Conservation (phyloP, 2,888 invertebrate genomes). For the Drosophila greeni region DNA sequence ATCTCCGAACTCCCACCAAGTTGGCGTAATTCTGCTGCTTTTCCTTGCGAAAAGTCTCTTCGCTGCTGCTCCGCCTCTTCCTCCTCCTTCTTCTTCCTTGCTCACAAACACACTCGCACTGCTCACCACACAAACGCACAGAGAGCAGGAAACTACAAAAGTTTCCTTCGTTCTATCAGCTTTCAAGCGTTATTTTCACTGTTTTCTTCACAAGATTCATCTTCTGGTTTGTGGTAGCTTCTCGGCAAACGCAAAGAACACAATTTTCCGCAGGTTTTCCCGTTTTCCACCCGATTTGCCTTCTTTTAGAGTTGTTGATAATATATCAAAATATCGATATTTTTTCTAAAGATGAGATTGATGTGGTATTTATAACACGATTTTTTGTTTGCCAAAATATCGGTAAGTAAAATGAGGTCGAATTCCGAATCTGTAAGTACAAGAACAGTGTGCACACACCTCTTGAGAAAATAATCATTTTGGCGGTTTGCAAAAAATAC, state of each 20-base stretch:
- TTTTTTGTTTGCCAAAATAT: too few relatives aligned
- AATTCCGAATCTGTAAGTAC: too few relatives aligned
- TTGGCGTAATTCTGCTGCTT: conserved; percentile 58
- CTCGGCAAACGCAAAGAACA: conserved; percentile 39
- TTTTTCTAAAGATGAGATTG: too few relatives aligned
- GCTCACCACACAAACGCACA: conserved; percentile 11
- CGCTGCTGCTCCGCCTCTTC: conserved; percentile 23
- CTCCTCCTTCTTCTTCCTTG: conserved; percentile 28
- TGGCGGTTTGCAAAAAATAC: too few relatives aligned
- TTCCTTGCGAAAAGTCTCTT: conserved; percentile 33
- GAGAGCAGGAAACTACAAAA: conserved; percentile 9
- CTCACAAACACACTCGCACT: conserved; percentile 16
- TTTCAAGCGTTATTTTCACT: neutral
- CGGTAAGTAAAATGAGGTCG: too few relatives aligned
- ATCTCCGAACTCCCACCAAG: conserved; percentile 72
- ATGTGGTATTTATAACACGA: too few relatives aligned
- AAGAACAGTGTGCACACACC: too few relatives aligned
- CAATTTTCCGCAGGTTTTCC: conserved; percentile 53
- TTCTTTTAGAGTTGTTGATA: conserved; percentile 25
- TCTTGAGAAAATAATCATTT: too few relatives aligned
- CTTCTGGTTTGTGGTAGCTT: neutral
- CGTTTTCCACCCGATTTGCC: conserved; percentile 69
- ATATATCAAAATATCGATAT: too few relatives aligned
- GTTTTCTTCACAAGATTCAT: conserved; percentile 12
- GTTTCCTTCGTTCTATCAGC: conserved; percentile 12